A percentile compares a stretch with the other conserved stretches of the same genome.
These are phyloP conservation scores for Bembecia ichneumoniformis DNA, from an alignment of 2,888 invertebrate genomes.

Conservation along the genomic window DNA sequence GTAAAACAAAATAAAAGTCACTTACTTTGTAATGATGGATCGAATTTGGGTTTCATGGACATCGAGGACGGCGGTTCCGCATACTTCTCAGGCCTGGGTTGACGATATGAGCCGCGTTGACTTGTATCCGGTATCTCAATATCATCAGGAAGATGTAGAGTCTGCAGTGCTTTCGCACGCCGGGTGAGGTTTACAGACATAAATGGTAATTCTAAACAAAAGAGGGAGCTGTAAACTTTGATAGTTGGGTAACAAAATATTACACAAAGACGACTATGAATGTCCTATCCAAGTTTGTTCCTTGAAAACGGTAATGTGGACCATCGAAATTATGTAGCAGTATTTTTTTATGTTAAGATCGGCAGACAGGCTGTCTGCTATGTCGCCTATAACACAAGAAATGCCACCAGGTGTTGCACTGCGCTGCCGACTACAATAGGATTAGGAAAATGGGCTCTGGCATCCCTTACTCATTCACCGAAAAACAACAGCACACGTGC, in stretches of 20 bases:
- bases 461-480: no score
- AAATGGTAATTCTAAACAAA: constrained; percentile 48
- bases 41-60: constrained; percentile 49
- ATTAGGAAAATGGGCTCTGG: no score
- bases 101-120: constrained; percentile 41
- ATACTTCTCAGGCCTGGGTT: constrained; percentile 44
- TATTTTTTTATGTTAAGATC: no score
- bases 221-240: background rate
- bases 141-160: constrained; percentile 54
- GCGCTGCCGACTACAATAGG: no score
- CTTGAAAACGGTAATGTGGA: no score
- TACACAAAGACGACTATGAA: background rate
- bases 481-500: no score
- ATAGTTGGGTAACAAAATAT: background rate
- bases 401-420: no score
- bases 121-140: constrained; percentile 52
- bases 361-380: no score
- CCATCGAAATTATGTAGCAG: no score
- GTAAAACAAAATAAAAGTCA: no score
- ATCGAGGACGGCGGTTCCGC: constrained; percentile 33
- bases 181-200: constrained; percentile 58
- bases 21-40: constrained; percentile 42
- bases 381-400: no score
- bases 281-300: no score
- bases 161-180: constrained; percentile 55